Conservation (phyloP, 2,888 invertebrate genomes). For the Pilophorus perplexus region DNA sequence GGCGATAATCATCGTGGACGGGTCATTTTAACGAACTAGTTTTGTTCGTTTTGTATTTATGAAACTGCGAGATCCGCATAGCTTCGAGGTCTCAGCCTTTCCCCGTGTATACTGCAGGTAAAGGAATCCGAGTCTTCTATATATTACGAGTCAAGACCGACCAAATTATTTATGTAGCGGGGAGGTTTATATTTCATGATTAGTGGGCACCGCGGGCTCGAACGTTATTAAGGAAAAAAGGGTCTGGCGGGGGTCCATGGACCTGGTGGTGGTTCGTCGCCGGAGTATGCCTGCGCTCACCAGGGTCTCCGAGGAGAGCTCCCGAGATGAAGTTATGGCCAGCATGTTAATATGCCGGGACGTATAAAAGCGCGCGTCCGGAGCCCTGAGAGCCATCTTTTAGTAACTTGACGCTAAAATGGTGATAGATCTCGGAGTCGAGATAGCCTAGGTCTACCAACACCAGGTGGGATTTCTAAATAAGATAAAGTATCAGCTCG, state of each 20-base stretch:
- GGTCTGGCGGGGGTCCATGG: background rate
- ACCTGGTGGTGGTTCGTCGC: no score
- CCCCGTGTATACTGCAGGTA: background rate
- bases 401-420: no score
- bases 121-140: background rate
- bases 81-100: background rate
- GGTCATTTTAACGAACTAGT: no score
- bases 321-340: slow-evolving; percentile 18
- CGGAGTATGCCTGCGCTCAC: no score
- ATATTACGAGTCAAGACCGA: background rate
- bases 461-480: no score
- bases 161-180: background rate
- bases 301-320: no score
- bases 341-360: slow-evolving; percentile 18
- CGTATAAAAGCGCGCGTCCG: slow-evolving; percentile 7
- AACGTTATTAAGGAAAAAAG: slow-evolving; percentile 17
- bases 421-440: no score
- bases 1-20: no score
- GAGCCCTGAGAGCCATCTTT: no score
- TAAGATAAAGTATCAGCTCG: no score
- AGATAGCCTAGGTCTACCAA: no score
- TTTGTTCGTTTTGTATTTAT: no score
- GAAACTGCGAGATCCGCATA: background rate
- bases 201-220: slow-evolving; percentile 10
- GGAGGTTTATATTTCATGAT: slow-evolving; percentile 12